phyloP scores from a whole-genome alignment of 1,140 invertebrate genomes.

The Megalopta genalis region DNA sequence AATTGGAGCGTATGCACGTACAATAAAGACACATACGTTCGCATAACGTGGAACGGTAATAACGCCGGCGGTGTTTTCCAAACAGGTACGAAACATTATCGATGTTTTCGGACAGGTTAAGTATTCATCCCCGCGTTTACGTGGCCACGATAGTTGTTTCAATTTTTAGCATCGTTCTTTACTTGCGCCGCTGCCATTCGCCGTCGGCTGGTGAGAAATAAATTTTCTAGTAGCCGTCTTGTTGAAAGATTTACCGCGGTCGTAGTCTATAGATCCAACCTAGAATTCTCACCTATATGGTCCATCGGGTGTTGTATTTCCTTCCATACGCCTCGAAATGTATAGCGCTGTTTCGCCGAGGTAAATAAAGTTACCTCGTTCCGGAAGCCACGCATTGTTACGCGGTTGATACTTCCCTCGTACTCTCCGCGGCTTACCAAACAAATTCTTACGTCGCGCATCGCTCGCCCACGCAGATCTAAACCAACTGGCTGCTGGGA shows the following conservation, averaged over 20 bases:
- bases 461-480: too few species aligned
- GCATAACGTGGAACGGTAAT: background rate
- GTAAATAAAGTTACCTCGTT: constrained; percentile 12
- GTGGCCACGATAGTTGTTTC: constrained; percentile 1
- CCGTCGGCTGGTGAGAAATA: constrained; percentile 32
- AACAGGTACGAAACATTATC: background rate
- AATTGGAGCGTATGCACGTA: too few species aligned
- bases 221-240: constrained; percentile 32
- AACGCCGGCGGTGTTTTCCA: background rate
- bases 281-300: constrained; percentile 35
- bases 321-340: background rate
- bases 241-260: constrained; percentile 46
- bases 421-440: too few species aligned
- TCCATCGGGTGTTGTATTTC: constrained; percentile 20
- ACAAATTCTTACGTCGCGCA: background rate
- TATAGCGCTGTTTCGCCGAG: background rate
- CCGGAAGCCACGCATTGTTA: background rate
- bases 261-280: constrained; percentile 24
- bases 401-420: background rate
- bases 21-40: background rate
- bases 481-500: too few species aligned
- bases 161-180: background rate
- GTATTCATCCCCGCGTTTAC: constrained; percentile 41
- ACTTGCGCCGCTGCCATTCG: background rate
- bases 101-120: constrained; percentile 20